A percentile compares a stretch with the other conserved stretches of the same genome.
phyloP scores from a whole-genome alignment of 1,140 invertebrate species.

The Mya arenaria region DNA sequence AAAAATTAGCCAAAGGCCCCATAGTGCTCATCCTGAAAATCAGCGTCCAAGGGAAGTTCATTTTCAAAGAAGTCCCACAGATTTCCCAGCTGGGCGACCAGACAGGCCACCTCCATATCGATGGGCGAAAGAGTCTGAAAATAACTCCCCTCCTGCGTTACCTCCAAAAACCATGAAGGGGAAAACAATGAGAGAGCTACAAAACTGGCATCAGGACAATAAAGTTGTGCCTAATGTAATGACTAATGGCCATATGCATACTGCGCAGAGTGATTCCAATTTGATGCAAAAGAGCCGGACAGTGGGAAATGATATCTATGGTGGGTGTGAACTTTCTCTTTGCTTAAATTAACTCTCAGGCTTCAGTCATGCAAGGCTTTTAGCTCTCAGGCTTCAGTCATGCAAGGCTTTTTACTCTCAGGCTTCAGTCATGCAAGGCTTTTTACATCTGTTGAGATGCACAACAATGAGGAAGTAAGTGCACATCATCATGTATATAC shows the following conservation, averaged over 20 bases:
- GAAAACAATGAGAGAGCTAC: slow-evolving; percentile 68
- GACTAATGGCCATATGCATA: neutral
- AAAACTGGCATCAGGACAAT: slow-evolving; percentile 73
- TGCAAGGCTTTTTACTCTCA: no score
- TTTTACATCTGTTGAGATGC: no score
- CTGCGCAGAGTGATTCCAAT: slow-evolving; percentile 53
- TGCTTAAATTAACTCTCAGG: no score
- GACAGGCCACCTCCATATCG: slow-evolving; percentile 54
- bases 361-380: no score
- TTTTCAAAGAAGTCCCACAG: slow-evolving; percentile 1
- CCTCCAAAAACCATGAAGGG: slow-evolving; percentile 71
- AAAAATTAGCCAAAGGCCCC: slow-evolving; percentile 10
- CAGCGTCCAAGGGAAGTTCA: slow-evolving; percentile 10
- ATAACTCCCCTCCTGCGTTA: slow-evolving; percentile 63
- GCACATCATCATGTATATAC: no score
- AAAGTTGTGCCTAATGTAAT: neutral
- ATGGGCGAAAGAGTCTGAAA: slow-evolving; percentile 37
- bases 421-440: no score
- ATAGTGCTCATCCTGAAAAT: slow-evolving; percentile 33
- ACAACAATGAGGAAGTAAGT: no score
- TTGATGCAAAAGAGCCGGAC: slow-evolving; percentile 34
- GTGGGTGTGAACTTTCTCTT: no score
- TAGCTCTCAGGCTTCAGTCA: no score
- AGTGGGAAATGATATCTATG: slow-evolving; percentile 59
- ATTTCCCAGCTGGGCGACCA: neutral